phyloP scores from a whole-genome alignment of 1,140 invertebrate genomes.

The Proctacanthus coquilletti region DNA sequence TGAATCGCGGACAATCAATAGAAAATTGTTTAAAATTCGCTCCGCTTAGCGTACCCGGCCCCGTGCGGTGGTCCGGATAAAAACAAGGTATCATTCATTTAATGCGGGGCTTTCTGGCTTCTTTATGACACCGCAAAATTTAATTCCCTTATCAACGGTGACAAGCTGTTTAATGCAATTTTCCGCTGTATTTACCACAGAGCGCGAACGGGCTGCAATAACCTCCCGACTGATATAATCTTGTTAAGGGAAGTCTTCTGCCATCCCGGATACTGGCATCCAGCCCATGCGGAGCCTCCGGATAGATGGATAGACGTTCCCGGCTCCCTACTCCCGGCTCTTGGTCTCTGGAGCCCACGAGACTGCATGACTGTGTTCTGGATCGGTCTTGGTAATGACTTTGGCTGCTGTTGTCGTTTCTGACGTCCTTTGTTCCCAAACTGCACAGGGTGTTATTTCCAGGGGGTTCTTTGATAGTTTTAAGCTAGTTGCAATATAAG shows the following conservation, averaged over 20 bases:
- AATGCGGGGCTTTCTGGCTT: conserved; percentile 13
- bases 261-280: background rate
- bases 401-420: conserved; percentile 1
- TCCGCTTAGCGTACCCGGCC: too few species aligned
- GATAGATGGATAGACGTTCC: background rate
- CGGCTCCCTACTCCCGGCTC: background rate
- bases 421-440: background rate
- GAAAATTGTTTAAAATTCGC: too few species aligned
- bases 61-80: too few species aligned
- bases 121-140: conserved; percentile 27
- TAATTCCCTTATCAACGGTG: conserved; percentile 30
- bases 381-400: background rate
- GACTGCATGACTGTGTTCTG: too few species aligned
- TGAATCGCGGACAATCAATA: too few species aligned
- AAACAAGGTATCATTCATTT: too few species aligned
- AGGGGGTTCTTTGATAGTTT: background rate
- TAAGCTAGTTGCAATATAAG: too few species aligned
- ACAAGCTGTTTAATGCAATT: conserved; percentile 31
- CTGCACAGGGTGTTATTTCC: background rate
- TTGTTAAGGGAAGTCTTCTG: background rate
- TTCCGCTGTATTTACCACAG: conserved; percentile 26
- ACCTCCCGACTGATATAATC: background rate
- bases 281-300: background rate
- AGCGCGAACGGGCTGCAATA: background rate
- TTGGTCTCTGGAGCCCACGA: too few species aligned